Evolutionary conservation across 2,797 vertebrate species (phyloP), one percentile per base, ranked within the genome.

Genomic region (Phrynocephalus guinanensis): DNA sequence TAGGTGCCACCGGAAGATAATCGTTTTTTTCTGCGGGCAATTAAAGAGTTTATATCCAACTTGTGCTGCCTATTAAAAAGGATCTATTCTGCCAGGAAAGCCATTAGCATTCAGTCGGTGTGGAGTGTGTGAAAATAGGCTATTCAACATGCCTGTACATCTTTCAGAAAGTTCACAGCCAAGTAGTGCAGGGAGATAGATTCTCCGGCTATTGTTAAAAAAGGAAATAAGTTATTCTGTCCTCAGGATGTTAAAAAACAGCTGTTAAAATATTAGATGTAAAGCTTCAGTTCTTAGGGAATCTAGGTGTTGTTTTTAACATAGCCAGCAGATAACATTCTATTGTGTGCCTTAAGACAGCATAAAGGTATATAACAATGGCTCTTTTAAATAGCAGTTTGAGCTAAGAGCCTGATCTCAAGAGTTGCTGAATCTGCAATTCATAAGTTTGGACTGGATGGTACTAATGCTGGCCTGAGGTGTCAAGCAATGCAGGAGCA

Each of bases 21-120:
- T 87, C 82, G 82, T 75, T 91, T 86, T 93, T 93, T 94, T 88
- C 79, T 94, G 90, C 90, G 96, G 90, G 91, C 84, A 96, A 94
- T 94, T 95, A 93, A 93, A 90, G 93, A 91, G 87, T 95, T 95
- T 93, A 92, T 93, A 87, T 87, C 90, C 90, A 95, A 91, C 84
- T 91, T 93, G 80, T 93, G 94, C 87, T 89, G 90, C 83, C 88
- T 95, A 70, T 90, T 95, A 94, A 94, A 90, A 94, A 93, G 79
- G 78, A 93, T 94, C 82, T 93, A 67, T 91, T 95, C 33, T 79
- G 92, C 89, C 88, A 84, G 90, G 87, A 91, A 95, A 84, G 70
- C 67, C 90, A 95, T 94, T 93, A 94, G 28, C 89, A 93, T 93
- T 95, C 90, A 90, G 93, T 86, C 22, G 91, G 77, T 84, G 71